Percentiles rank a stretch among this genome's conserved stretches.
Evolutionary conservation across 2,113 vertebrate genomes (phyloP).

Genomic region (Procapra przewalskii): DNA sequence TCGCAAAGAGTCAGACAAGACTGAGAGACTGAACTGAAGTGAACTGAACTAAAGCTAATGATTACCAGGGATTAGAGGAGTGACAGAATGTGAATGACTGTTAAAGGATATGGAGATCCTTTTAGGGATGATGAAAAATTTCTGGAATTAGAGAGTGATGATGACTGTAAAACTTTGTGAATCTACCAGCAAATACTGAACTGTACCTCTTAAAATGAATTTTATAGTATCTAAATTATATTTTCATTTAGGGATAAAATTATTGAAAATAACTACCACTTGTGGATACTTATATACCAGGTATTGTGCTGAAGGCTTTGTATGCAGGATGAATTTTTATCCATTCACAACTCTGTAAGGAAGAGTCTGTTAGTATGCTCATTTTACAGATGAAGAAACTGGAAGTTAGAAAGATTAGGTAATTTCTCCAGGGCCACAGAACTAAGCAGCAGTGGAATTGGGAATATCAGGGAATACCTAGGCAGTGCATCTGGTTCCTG

Average conservation of each 20-base stretch:
- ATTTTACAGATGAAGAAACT: background rate
- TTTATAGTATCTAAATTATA: background rate
- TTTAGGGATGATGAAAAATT: background rate
- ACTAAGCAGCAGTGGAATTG: background rate
- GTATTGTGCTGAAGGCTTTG: background rate
- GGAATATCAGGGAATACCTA: background rate
- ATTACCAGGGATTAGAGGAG: fast-evolving
- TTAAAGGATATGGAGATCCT: background rate
- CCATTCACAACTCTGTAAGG: background rate
- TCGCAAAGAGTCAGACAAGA: too few species aligned
- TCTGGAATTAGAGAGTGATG: background rate
- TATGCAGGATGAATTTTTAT: background rate
- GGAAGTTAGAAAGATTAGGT: background rate
- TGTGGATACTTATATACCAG: background rate
- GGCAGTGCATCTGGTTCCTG: background rate
- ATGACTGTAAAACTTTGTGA: background rate
- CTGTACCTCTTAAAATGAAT: background rate
- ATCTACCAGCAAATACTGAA: background rate
- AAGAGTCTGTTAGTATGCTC: background rate
- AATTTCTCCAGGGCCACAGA: background rate
- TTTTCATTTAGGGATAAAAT: background rate
- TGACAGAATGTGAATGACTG: background rate
- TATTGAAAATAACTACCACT: background rate
- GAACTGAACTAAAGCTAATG: background rate
- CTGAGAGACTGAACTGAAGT: too few species aligned